phyloP scores from a whole-genome alignment of 2,113 vertebrate species.

The Gambusia holbrooki region DNA sequence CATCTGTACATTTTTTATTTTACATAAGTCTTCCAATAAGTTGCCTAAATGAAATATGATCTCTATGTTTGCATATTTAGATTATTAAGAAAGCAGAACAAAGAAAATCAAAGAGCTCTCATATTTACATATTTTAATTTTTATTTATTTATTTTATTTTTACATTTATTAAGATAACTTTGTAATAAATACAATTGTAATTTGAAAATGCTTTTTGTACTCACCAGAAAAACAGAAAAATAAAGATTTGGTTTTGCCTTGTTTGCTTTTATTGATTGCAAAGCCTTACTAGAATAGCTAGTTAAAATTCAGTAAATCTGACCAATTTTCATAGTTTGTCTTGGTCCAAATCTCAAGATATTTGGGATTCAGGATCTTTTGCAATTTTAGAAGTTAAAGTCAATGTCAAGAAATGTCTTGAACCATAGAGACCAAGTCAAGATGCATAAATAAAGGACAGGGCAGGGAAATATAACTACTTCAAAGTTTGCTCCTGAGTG shows the following conservation, averaged over 20 bases:
- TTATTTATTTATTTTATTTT: too few species aligned
- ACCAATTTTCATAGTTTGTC: not conserved
- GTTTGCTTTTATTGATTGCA: not conserved
- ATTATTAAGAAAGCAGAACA: not conserved
- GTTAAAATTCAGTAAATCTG: not conserved
- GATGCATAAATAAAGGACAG: conserved; percentile 1
- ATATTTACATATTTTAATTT: too few species aligned
- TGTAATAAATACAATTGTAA: too few species aligned
- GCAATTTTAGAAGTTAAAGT: not conserved
- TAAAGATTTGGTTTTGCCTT: not conserved
- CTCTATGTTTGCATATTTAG: not conserved
- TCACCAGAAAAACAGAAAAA: not conserved
- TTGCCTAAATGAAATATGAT: not conserved
- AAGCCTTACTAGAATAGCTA: not conserved
- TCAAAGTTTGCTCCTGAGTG: conserved; percentile 1
- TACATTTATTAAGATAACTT: too few species aligned
- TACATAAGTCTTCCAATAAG: too few species aligned
- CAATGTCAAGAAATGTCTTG: conserved; percentile 13
- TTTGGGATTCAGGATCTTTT: not conserved
- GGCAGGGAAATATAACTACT: not conserved
- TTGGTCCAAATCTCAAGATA: not conserved
- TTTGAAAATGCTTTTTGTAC: too few species aligned
- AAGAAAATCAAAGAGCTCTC: not conserved
- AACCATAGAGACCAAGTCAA: not conserved
- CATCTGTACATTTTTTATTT: too few species aligned